These are phyloP conservation scores for Pterobdella sp. DNA, from an alignment of 2,888 invertebrate species.

Conservation along the genomic window DNA sequence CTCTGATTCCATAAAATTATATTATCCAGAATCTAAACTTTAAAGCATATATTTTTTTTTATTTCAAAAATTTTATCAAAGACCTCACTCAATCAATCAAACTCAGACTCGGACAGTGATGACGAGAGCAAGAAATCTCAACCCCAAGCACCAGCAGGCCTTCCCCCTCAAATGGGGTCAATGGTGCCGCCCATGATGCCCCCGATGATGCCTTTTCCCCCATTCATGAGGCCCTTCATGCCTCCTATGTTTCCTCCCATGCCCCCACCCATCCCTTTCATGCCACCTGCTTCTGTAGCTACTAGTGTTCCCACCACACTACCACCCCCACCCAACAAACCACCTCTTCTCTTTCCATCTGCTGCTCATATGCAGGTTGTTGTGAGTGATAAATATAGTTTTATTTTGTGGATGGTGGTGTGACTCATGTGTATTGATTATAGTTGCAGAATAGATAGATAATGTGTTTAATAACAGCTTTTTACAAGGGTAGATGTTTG, in stretches of 20 bases:
- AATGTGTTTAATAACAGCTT: too few relatives aligned
- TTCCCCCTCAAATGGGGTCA: not conserved
- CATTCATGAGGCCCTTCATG: conserved; percentile 33
- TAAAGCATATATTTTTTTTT: too few relatives aligned
- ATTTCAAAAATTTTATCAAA: too few relatives aligned
- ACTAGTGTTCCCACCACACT: not conserved
- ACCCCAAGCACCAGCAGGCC: not conserved
- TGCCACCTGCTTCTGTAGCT: not conserved
- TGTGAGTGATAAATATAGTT: too few relatives aligned
- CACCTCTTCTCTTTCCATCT: conserved; percentile 24
- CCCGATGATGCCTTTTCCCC: conserved; percentile 33
- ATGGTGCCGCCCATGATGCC: conserved; percentile 21
- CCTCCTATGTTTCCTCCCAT: conserved; percentile 36
- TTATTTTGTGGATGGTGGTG: too few relatives aligned
- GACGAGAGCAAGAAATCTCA: not conserved
- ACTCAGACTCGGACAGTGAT: conserved; percentile 25
- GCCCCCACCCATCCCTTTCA: not conserved
- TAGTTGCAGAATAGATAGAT: too few relatives aligned
- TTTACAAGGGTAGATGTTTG: too few relatives aligned
- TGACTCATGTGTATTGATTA: too few relatives aligned
- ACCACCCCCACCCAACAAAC: not conserved
- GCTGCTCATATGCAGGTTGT: conserved; percentile 16
- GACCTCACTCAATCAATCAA: too few relatives aligned
- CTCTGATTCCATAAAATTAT: too few relatives aligned
- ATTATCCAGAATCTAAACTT: too few relatives aligned